Base-by-base conservation (phyloP, 2,888 invertebrate species). In the Leucophora obtusa region DNA sequence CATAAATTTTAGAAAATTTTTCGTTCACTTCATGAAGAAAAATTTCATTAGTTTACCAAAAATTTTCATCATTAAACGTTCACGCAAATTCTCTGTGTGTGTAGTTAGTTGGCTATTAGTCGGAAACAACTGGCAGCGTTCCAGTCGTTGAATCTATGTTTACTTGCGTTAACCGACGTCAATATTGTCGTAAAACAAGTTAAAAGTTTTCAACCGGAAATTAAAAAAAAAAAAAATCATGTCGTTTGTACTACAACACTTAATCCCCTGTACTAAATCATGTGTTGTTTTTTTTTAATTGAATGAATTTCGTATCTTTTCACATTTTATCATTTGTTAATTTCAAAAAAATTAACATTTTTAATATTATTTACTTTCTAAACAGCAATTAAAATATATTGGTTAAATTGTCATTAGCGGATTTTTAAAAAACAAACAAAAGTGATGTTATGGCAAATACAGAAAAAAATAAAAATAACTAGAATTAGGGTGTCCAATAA, bases 131-230 rank as follows among this genome's bases (percentile, higher is more conserved):
- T n/a, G n/a, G n/a, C n/a, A n/a, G n/a, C n/a, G n/a, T n/a, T n/a
- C n/a, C n/a, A n/a, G n/a, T n/a, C n/a, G n/a, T n/a, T n/a, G n/a
- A n/a, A n/a, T n/a, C n/a, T n/a, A n/a, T n/a, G n/a, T n/a, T n/a
- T n/a, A n/a, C n/a, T n/a, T n/a, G n/a, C n/a, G n/a, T n/a, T n/a
- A n/a, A n/a, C 24, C 24, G 5, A 28, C 28, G 28, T 28, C 28
- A 28, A 6, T 28, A 28, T 28, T 28, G 28, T 28, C 28, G 7
- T 28, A 28, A 28, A 28, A 7, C 2, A 38, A 11, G 2, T 38
- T 38, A 38, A 47, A 47, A 47, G 43, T 47, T 47, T n/a, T 47
- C n/a, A 5, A 47, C 43, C 43, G 43, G 43, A 47, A n/a, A 47
- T 47, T n/a, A 47, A n/a, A 11, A 47, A n/a, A 11, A 11, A 38